Evolutionary conservation across 2,888 invertebrate species (phyloP).

Genomic region (Cepaea hortensis): DNA sequence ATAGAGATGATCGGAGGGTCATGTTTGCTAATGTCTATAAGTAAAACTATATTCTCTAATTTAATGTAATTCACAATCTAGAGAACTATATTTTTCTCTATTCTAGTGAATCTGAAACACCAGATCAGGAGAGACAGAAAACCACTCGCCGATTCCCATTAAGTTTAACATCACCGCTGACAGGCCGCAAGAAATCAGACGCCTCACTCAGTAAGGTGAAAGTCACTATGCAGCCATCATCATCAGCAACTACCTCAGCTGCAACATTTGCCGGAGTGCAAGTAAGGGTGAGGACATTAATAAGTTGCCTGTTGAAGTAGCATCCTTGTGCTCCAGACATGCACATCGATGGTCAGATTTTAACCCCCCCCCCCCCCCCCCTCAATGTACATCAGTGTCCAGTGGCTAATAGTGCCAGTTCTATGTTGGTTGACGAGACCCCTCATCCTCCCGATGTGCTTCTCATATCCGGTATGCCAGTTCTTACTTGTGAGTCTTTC

Average conservation of each 20-base stretch:
- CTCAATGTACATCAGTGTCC: too few relatives aligned
- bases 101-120: constrained; percentile 25
- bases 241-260: constrained; percentile 4
- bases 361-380: background rate
- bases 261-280: constrained; percentile 21
- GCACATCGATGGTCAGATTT: constrained; percentile 12
- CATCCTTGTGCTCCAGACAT: background rate
- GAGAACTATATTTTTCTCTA: background rate
- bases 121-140: constrained; percentile 77
- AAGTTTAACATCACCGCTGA: constrained; percentile 61
- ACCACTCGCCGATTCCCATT: constrained; percentile 58
- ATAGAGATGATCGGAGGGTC: too few relatives aligned
- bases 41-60: too few relatives aligned
- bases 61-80: too few relatives aligned
- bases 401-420: too few relatives aligned
- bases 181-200: constrained; percentile 57
- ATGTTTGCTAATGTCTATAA: too few relatives aligned
- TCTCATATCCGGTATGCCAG: too few relatives aligned
- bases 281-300: constrained; percentile 34
- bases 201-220: constrained; percentile 40
- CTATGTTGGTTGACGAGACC: too few relatives aligned
- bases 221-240: background rate
- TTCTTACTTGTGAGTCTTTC: too few relatives aligned
- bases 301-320: background rate
- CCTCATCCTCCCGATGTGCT: too few relatives aligned